Conservation (phyloP, 2,113 vertebrate species). For the Craseonycteris thonglongyai region DNA sequence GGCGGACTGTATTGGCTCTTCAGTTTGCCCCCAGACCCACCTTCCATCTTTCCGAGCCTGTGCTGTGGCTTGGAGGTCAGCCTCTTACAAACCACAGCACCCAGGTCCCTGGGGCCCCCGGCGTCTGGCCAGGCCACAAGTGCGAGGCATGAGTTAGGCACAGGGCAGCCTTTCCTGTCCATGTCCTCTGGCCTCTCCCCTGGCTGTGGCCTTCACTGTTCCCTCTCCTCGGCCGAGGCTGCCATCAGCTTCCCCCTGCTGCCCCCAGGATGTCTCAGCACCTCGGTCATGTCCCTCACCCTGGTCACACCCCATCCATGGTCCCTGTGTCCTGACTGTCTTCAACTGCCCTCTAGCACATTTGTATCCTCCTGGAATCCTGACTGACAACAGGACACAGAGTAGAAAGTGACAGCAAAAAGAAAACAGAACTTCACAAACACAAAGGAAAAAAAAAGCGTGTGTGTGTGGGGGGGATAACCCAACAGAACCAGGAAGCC, state of each 20-base stretch:
- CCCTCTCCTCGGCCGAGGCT: background rate
- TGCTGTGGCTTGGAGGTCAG: background rate
- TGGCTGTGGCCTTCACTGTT: background rate
- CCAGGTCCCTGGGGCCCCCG: background rate
- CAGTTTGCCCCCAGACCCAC: background rate
- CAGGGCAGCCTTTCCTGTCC: background rate
- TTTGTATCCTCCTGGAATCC: background rate
- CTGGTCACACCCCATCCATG: too few relatives aligned
- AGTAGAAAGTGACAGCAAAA: background rate
- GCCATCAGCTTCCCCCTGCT: accelerated
- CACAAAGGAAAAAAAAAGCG: background rate
- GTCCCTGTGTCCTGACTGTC: background rate
- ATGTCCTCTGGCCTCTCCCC: accelerated
- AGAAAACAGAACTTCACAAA: background rate
- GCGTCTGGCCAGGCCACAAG: too few relatives aligned
- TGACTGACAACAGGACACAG: background rate
- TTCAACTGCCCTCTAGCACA: background rate
- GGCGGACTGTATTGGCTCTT: accelerated
- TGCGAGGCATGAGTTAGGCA: background rate
- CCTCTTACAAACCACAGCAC: background rate
- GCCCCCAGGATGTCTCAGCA: accelerated
- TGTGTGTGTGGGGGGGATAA: too few relatives aligned
- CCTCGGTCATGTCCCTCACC: background rate
- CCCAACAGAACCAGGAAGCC: background rate
- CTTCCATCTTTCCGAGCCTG: background rate